A percentile compares a stretch with the other conserved stretches of the same genome.
Conservation (phyloP, 2,113 vertebrate species). For the Scopus umbretta region DNA sequence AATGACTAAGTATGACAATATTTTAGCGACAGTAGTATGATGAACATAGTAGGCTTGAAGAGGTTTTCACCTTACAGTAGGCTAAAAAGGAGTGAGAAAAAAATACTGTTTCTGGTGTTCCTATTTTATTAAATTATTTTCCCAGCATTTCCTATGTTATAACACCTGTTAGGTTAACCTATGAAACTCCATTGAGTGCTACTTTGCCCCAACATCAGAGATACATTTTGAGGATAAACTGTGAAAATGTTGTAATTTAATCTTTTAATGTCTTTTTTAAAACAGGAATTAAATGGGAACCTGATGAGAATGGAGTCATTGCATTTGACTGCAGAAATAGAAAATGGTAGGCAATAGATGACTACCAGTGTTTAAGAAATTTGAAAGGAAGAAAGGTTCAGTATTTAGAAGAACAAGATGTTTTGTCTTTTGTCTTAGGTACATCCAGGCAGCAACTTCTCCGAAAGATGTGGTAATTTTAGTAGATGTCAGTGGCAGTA, state of each 20-base stretch:
- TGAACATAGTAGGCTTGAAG: not conserved
- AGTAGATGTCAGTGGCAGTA: slow-evolving; percentile 96
- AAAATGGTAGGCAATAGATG: slow-evolving; percentile 84
- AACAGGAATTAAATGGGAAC: slow-evolving; percentile 96
- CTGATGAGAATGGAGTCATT: slow-evolving; percentile 96
- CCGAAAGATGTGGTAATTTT: slow-evolving; percentile 97
- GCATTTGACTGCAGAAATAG: slow-evolving; percentile 98
- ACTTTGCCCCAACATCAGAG: not conserved
- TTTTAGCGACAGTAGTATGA: not conserved
- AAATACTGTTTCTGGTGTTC: not conserved
- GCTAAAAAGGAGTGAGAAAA: not conserved
- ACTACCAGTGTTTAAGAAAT: not conserved
- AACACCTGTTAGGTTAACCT: not conserved
- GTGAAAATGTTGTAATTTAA: slow-evolving; percentile 20
- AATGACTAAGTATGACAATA: not conserved
- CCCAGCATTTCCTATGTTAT: not conserved
- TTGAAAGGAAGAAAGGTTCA: not conserved
- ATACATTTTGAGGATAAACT: not conserved
- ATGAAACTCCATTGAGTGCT: not conserved
- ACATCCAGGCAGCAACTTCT: slow-evolving; percentile 97
- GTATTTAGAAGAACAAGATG: not conserved
- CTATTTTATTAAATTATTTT: not conserved
- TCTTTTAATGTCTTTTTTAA: not conserved
- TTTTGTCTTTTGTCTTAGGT: slow-evolving; percentile 75
- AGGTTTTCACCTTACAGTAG: not conserved